Evolutionary conservation across 1,140 invertebrate species (phyloP), one percentile per base, ranked within the genome.

Genomic region (Trichomalopsis sarcophagae): DNA sequence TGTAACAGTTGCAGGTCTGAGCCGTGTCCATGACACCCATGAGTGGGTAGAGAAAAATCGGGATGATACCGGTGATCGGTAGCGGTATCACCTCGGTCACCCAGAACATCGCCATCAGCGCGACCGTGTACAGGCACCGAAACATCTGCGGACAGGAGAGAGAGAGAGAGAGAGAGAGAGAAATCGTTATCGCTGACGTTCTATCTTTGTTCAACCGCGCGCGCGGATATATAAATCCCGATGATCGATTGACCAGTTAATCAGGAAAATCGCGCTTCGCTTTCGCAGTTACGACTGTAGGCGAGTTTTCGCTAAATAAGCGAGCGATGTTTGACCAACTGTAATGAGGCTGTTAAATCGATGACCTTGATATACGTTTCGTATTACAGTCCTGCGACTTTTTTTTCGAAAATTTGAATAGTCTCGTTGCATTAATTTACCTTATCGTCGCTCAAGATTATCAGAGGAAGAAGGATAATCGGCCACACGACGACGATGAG

Each of bases 81-180:
- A 96, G 90, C 0, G 96, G 95, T 5, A 96, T 85, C 0, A 94
- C 94, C 90, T 96, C 96, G 3, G 95, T 95, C 89, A 96, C 94
- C 95, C 95, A 96, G 86, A 93, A 96, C 40, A 95, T 87, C 0
- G 95, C 95, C 95, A 96, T 96, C 62, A 96, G 50, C 0, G 93
- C 80, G 11, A 96, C 92, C 0, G 94, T 93, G 88, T 95, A 96
- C 0, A 94, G 92, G 88, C 95, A 96, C 27, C 86, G 87, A 81
- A 91, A 91, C 89, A 90, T 91, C 91, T 92, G 81, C 33, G 1
- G 55, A 17, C 21, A 27, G 27, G 21, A 62, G 55, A 21, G 55
- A 55, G 5, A 5, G 55, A 55, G 5, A 5, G n/a, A n/a, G 21
- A 62, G 55, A 21, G 21, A 62, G 55, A 21, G 55, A 55, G 5